Evolutionary conservation across 2,113 vertebrate species (phyloP).

Genomic region (Elaphurus davidianus): DNA sequence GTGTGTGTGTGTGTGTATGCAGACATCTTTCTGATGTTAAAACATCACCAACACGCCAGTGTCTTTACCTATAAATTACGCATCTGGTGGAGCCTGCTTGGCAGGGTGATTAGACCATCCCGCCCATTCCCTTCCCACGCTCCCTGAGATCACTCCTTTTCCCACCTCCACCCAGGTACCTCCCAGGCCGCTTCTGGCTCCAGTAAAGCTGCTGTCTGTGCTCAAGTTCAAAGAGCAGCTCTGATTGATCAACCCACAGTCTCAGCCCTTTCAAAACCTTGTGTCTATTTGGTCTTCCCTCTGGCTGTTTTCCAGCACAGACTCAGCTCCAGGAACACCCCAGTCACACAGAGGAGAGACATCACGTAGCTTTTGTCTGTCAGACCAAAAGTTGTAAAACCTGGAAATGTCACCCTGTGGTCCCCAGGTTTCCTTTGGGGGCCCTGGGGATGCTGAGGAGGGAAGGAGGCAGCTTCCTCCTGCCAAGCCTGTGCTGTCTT

Average conservation of each 20-base stretch:
- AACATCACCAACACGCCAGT: too few relatives aligned
- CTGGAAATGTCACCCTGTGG: neutral
- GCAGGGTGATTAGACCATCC: accelerated
- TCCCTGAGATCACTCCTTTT: neutral
- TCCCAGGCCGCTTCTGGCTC: neutral
- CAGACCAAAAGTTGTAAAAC: neutral
- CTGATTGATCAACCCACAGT: neutral
- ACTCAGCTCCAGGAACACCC: neutral
- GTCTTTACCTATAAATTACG: accelerated
- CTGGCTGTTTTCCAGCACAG: neutral
- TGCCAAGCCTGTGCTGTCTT: neutral
- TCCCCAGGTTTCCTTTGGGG: neutral
- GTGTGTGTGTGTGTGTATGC: neutral
- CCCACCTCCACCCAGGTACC: neutral
- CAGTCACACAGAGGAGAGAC: neutral
- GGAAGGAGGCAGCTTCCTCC: neutral
- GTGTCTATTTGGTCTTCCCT: neutral
- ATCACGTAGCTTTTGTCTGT: neutral
- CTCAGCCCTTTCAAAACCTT: neutral
- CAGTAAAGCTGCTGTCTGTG: neutral
- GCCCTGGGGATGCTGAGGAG: neutral
- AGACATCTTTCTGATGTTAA: neutral
- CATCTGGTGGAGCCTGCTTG: neutral
- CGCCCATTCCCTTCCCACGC: neutral
- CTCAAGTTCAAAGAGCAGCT: neutral